Percentiles rank a stretch among this genome's conserved stretches.
Conservation (phyloP, 2,113 vertebrate genomes). For the Cnemophilus loriae region DNA sequence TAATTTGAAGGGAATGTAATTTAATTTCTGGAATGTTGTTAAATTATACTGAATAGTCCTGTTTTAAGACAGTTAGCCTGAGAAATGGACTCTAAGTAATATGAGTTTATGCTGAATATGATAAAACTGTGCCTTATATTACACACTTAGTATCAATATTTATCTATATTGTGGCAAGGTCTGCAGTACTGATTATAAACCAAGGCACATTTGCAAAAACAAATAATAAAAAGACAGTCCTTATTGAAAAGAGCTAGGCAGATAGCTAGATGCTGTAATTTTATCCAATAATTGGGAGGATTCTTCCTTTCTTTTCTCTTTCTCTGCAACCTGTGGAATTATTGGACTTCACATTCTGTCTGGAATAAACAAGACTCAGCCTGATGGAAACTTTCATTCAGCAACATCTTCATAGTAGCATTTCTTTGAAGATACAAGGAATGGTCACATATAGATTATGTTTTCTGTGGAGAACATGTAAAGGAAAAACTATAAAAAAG, state of each 20-base stretch:
- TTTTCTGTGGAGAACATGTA: neutral
- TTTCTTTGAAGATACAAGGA: neutral
- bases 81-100: neutral
- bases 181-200: neutral
- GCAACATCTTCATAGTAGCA: neutral
- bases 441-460: neutral
- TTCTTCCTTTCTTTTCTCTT: neutral
- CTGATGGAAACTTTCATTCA: neutral
- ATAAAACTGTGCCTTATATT: neutral
- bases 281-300: neutral
- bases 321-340: constrained; percentile 1
- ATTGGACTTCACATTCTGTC: neutral
- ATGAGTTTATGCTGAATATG: neutral
- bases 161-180: neutral
- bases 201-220: neutral
- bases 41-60: neutral
- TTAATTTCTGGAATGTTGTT: neutral
- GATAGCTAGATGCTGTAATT: neutral
- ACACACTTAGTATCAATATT: neutral
- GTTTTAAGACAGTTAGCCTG: neutral
- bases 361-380: neutral
- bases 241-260: neutral
- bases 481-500: neutral
- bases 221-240: neutral
- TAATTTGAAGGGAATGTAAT: neutral